Conservation (phyloP, 1,140 invertebrate species). For the Elysia chlorotica region DNA sequence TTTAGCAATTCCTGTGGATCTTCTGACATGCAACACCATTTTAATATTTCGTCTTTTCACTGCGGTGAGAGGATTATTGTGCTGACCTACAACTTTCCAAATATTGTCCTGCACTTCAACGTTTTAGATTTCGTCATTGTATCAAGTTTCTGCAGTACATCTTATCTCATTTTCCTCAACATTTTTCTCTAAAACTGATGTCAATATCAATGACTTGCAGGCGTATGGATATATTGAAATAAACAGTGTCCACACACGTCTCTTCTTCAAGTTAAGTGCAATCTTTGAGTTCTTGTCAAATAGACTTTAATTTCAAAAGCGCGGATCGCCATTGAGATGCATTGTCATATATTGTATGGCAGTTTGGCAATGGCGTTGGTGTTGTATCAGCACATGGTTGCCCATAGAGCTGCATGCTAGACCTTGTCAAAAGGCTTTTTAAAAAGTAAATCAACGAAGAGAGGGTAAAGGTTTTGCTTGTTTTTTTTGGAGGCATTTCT, state of each 20-base stretch:
- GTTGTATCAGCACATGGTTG: background rate
- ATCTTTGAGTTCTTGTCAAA: background rate
- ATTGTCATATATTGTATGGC: background rate
- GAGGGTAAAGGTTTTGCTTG: conserved; percentile 26
- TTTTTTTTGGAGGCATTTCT: conserved; percentile 29
- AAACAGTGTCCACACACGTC: background rate
- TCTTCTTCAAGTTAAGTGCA: too few species aligned
- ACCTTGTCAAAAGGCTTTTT: conserved; percentile 4
- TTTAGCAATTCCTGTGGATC: background rate
- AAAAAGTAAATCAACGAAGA: conserved; percentile 25
- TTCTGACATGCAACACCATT: background rate
- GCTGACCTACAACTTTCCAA: background rate
- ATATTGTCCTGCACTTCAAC: background rate
- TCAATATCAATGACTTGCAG: background rate
- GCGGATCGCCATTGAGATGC: background rate
- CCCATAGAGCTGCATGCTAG: background rate
- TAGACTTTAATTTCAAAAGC: background rate
- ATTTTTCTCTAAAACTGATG: background rate
- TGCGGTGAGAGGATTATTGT: background rate
- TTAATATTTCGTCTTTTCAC: background rate
- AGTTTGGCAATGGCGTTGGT: background rate
- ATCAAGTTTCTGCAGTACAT: background rate
- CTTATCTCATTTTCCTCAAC: background rate
- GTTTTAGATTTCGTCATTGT: background rate
- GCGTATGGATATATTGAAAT: background rate